Evolutionary conservation across 2,797 vertebrate species (phyloP), one percentile per base, ranked within the genome.

Genomic region (Tapirus indicus): DNA sequence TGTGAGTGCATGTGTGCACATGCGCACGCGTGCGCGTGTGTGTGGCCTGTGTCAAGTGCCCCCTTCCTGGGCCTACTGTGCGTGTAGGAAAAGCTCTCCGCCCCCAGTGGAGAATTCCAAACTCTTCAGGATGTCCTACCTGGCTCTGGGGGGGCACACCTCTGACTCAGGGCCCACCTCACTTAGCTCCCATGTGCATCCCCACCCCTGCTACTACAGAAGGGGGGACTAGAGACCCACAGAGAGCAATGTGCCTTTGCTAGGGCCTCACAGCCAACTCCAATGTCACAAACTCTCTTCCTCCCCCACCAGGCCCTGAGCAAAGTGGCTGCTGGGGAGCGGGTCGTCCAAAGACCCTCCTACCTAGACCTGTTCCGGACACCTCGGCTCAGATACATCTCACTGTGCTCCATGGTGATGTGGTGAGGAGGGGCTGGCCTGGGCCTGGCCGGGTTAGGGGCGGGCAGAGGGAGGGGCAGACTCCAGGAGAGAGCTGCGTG

Each of bases 291-390:
- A 58, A 38, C 88, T 75, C 44, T 62, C 32, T n/a, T 83, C 11
- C 20, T 72, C 27, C 44, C 52, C 83, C 5, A 74, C 47, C 95
- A 99, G 99, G 97, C 93, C 17, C 98, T 99, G 72, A 98, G 98
- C 87, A 95, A 97, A 89, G 99, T 99, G 94, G 97, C 98, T 6
- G 85, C 95, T 49, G 93, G 86, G 7, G 99, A 99, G 84, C 98
- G 71, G 29, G 58, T 96, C 7, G 75, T 95, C 29, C 98, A 75
- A 72, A 99, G 41, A 41, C 98, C 99, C 93, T 99, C 99, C 0
- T 99, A 99, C 98, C 96, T 99, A 96, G 99, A 99, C 91, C 98
- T 99, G 97, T 98, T 99, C 95, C 99, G 94, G 96, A 99, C 99
- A 0, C 98, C 98, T 0, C 97, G 98, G 58, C 97, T 99, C 89